Evolutionary conservation across 2,797 vertebrate genomes (phyloP), one percentile per base, ranked within the genome.

Genomic region (Aplochiton taeniatus): DNA sequence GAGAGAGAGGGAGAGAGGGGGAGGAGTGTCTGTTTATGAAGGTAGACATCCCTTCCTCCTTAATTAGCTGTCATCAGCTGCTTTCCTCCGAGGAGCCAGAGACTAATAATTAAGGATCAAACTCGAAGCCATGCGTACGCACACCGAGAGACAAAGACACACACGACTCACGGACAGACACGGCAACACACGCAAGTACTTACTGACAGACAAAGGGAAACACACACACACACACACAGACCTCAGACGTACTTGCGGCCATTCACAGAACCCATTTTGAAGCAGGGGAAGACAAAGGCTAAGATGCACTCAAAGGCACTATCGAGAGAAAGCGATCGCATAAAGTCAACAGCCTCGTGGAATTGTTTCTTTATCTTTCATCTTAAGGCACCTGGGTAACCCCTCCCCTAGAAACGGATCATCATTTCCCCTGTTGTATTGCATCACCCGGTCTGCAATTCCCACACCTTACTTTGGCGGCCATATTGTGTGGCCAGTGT

Each of bases 61-160:
- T 93, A 93, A 93, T 93, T 91, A 92, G 90, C 89, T 91, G 90
- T 93, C 92, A 91, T 91, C 89, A 91, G 87, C 81, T 90, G 84
- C 81, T 88, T 80, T 88, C 88, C 89, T 80, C 85, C 77, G 89
- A 91, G 89, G 84, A 87, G 86, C 80, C 81, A 79, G 71, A 86
- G 89, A 89, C 86, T 92, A 91, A 91, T 92, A 93, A 92, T 92
- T 92, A 93, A 92, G 89, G 89, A 90, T 91, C 84, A 92, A 90
- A 87, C 86, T 85, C 80, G 69, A 76, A 82, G 79, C 82, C 66
- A 66, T 60, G 82, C 77, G 31, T 2, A 31, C 31, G 59, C 59
- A 63, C 68, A 72, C 63, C n/a, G n/a, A 62, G 20, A 18, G 56
- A 70, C 63, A 63, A 19, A 67, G 48, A 54, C 70, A 74, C 42